phyloP scores from a whole-genome alignment of 53 echinoderm and acorn worm species.

The Stichopus horrens region DNA sequence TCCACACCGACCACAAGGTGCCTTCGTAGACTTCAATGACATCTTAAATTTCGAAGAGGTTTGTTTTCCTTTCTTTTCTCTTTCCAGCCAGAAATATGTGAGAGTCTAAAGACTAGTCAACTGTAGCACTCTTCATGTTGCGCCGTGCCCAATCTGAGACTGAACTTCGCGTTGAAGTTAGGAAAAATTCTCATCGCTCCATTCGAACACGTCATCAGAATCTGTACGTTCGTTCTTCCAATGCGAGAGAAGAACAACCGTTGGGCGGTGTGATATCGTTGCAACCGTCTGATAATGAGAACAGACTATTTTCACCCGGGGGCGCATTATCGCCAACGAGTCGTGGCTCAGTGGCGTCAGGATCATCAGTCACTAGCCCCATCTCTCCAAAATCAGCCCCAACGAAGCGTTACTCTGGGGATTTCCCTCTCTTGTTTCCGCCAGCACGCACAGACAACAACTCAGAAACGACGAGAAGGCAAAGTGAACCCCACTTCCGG shows the following conservation, averaged over 20 bases:
- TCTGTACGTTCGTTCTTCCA: background rate
- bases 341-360: constrained; percentile 13
- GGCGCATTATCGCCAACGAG: background rate
- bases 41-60: no score
- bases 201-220: background rate
- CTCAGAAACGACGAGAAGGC: background rate
- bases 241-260: background rate
- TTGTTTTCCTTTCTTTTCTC: background rate
- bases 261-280: background rate
- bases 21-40: no score
- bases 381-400: constrained; percentile 26
- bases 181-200: background rate
- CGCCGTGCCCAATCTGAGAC: constrained; percentile 7
- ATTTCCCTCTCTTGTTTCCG: background rate
- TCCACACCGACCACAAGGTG: no score
- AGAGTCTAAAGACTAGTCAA: background rate
- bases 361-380: background rate
- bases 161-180: constrained; percentile 1
- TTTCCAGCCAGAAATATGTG: background rate
- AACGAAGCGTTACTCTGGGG: background rate
- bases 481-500: background rate
- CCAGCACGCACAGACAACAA: background rate
- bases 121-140: constrained; percentile 4
- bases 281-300: background rate
- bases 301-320: background rate